Conservation (phyloP, 2,797 vertebrate genomes). For the Tiaroga cobitis region DNA sequence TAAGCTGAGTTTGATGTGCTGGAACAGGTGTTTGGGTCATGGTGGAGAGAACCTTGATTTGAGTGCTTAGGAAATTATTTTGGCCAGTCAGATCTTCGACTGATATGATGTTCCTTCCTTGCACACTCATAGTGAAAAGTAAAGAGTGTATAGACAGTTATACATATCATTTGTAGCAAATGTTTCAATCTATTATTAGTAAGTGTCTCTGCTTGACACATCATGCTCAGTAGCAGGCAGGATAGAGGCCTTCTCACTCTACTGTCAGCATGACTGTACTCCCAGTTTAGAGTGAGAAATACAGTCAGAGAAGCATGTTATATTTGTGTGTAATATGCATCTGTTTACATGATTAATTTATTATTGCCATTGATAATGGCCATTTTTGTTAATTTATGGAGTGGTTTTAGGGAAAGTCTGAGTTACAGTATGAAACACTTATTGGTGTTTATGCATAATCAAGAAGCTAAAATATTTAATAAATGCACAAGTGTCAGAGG, state of each 20-base stretch:
- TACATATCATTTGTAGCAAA: constrained; percentile 3
- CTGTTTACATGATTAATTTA: background rate
- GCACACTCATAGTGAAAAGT: background rate
- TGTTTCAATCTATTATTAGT: constrained; percentile 21
- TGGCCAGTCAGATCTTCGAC: background rate
- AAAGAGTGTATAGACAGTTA: background rate
- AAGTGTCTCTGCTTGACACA: constrained; percentile 11
- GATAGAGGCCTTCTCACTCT: constrained; percentile 18
- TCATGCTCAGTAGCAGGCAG: constrained; percentile 1
- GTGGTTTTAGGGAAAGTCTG: background rate
- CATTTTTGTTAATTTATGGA: background rate
- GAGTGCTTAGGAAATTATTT: constrained; percentile 8
- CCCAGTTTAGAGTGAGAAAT: constrained; percentile 5
- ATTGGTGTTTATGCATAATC: background rate
- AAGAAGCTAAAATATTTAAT: background rate
- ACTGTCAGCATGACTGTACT: constrained; percentile 14
- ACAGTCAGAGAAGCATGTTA: background rate
- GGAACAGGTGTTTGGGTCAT: constrained; percentile 46
- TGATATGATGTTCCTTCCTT: background rate
- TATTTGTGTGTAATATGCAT: background rate
- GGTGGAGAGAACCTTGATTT: background rate
- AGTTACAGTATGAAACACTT: background rate
- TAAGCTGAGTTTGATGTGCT: background rate
- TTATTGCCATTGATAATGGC: background rate
- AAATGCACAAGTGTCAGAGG: background rate